Evolutionary conservation across 2,797 vertebrate genomes (phyloP).

Genomic region (Eospalax fontanierii): DNA sequence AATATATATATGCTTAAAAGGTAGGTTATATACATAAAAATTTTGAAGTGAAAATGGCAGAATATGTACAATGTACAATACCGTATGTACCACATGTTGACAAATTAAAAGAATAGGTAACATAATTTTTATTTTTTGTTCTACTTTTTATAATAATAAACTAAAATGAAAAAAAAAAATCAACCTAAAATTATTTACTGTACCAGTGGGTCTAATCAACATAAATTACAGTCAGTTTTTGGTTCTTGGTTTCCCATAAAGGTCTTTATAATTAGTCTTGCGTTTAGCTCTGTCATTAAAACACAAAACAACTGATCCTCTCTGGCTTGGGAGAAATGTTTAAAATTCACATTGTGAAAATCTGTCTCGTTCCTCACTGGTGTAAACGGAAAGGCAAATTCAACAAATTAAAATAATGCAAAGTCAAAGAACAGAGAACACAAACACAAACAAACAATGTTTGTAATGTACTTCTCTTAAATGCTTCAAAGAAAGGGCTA

Average conservation of each 20-base stretch:
- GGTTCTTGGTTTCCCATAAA: conserved; percentile 52
- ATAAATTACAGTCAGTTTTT: conserved; percentile 29
- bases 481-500: conserved; percentile 5
- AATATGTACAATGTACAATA: background rate
- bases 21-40: background rate
- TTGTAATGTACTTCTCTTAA: conserved; percentile 16
- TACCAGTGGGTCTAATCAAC: background rate
- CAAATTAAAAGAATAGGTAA: background rate
- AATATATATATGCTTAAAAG: background rate
- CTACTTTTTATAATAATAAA: background rate
- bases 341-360: conserved; percentile 64
- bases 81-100: background rate
- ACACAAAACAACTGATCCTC: conserved; percentile 21
- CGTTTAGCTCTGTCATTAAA: conserved; percentile 19
- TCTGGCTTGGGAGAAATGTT: conserved; percentile 41
- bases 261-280: conserved; percentile 18
- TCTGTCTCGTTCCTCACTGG: conserved; percentile 34
- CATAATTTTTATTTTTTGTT: no score
- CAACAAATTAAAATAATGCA: conserved; percentile 2
- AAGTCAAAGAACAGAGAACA: conserved; percentile 70
- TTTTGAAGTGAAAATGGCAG: background rate
- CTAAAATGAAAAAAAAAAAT: conserved; percentile 8
- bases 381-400: conserved; percentile 64
- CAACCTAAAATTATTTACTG: conserved; percentile 32
- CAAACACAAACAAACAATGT: conserved; percentile 64